Conservation (phyloP, 2,888 invertebrate genomes). For the Latrodectus hesperus region DNA sequence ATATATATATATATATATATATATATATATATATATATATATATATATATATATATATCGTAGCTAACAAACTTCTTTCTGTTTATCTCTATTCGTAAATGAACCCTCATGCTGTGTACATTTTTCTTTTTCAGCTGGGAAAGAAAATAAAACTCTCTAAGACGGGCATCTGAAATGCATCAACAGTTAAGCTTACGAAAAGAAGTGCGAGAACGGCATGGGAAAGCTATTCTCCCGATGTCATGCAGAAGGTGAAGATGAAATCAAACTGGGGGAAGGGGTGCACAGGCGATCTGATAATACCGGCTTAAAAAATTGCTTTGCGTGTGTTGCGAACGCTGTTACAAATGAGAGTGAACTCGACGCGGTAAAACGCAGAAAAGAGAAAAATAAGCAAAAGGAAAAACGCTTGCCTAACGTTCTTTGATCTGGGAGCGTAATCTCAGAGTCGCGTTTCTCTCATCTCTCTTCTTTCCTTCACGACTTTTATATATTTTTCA, state of each 20-base stretch:
- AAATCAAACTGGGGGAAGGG: constrained; percentile 12
- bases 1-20: no score
- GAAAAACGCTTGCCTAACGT: background rate
- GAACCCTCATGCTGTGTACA: background rate
- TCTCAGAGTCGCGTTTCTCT: background rate
- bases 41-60: no score
- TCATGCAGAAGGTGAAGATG: constrained; percentile 1
- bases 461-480: constrained; percentile 1
- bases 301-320: constrained; percentile 11
- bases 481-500: constrained; percentile 8
- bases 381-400: background rate
- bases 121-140: background rate
- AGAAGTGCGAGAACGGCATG: background rate
- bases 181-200: background rate
- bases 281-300: constrained; percentile 6
- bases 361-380: background rate
- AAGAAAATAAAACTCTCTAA: background rate
- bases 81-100: background rate
- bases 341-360: background rate
- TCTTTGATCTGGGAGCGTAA: background rate
- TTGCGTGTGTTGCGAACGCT: constrained; percentile 8
- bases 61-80: background rate
- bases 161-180: background rate
- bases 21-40: no score
- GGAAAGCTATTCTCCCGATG: background rate